Conservation (phyloP, 2,113 vertebrate species). For the Rhabdomys dilectus region DNA sequence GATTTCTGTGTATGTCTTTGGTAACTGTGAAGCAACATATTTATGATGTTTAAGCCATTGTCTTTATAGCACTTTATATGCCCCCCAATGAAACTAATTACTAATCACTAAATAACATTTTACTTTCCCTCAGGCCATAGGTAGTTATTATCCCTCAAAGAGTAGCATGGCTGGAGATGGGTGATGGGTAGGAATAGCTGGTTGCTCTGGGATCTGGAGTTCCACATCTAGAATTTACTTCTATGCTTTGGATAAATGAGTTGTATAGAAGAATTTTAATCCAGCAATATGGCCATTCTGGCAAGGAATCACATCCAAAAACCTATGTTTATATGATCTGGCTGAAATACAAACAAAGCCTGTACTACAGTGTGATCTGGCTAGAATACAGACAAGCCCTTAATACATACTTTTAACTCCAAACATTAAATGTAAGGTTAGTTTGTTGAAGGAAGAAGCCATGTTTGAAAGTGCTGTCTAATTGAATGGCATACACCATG, state of each 20-base stretch:
- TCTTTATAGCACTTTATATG: background rate
- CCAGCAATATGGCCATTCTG: too few species aligned
- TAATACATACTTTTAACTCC: too few species aligned
- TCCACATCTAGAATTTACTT: background rate
- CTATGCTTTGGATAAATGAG: background rate
- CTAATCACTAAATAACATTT: background rate
- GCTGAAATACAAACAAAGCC: too few species aligned
- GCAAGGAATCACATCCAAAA: too few species aligned
- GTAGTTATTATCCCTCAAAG: background rate
- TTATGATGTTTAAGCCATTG: background rate
- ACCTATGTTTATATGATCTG: too few species aligned
- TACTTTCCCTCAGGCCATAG: background rate
- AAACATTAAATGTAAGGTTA: too few species aligned
- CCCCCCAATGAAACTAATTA: background rate
- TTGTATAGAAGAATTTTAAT: background rate
- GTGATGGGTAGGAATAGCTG: background rate
- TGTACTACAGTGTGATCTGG: too few species aligned
- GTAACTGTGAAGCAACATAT: background rate
- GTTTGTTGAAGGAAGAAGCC: too few species aligned
- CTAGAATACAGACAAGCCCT: too few species aligned
- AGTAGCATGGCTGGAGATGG: background rate
- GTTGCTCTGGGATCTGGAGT: background rate
- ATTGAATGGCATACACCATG: too few species aligned
- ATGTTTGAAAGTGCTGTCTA: too few species aligned
- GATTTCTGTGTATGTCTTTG: background rate